Base-by-base conservation (phyloP, 1,140 invertebrate genomes). In the Micrasema minimum region DNA sequence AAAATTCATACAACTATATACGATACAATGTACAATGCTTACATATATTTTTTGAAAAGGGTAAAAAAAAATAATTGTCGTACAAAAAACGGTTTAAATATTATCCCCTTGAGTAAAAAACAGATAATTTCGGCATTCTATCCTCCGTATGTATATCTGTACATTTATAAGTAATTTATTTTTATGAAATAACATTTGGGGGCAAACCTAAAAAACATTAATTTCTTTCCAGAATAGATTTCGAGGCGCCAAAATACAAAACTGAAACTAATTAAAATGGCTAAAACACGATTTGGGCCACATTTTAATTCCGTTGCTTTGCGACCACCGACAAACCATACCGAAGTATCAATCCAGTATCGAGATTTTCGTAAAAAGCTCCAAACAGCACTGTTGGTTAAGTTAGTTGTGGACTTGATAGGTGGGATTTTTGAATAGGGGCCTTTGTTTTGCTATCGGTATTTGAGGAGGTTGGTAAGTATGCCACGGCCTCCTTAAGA, bases 301-400 rank as follows among this genome's bases (percentile, higher is more conserved):
- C 55, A 43, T 59, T 59, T 59, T 38, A 59, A 59, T 41, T 59
- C 55, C 37, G 55, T 41, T 59, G 55, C 55, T 59, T 35, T 16
- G 55, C 55, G 55, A 18, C 55, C 37, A 12, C 35, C 48, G 55
- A 4, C 55, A 7, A 31, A 38, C 38, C 12, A 16, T 31, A 4
- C 11, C 46, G 20, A 18, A 48, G 1, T 11, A 20, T 11, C 2
- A 22, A 48, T 48, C 9, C 14, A 53, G 50, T 53, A 53, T 12
- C 18, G 23, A 4, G 20, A 12, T 5, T 53, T 53, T 22, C 18
- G 46, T 48, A 48, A 48, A 48, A 48, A 20, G 16, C 10, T 48
- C 4, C 18, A 48, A 31, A 7, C 3, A 7, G 26, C 7, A 31
- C 26, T 31, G 26, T 2, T 31, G n/a, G n/a, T n/a, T n/a, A n/a